These are phyloP conservation scores for Heliconius cydno DNA, from an alignment of 2,888 invertebrate genomes.

Conservation along the genomic window DNA sequence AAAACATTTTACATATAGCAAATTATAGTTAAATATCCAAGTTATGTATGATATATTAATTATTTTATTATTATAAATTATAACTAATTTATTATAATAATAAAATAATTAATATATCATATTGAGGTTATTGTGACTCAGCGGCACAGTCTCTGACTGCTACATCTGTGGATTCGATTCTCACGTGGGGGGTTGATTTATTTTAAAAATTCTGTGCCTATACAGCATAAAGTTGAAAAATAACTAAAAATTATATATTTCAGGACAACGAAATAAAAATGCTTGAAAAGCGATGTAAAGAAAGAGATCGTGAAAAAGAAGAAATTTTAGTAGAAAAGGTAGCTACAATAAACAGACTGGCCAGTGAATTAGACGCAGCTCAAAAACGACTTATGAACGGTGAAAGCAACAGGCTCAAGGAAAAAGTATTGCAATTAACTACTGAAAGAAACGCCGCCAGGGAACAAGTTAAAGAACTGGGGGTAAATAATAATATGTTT, in stretches of 20 bases:
- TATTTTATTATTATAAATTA: too few species aligned
- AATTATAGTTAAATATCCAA: too few species aligned
- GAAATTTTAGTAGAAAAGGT: slow-evolving; percentile 85
- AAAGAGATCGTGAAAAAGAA: slow-evolving; percentile 84
- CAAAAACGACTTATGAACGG: slow-evolving; percentile 80
- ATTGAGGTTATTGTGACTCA: not conserved
- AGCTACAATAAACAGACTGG: slow-evolving; percentile 85
- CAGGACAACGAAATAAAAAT: slow-evolving; percentile 80
- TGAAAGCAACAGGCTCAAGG: slow-evolving; percentile 67
- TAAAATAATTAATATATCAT: not conserved
- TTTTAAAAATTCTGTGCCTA: not conserved
- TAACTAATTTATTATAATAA: not conserved
- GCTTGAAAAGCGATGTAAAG: slow-evolving; percentile 81
- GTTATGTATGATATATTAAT: too few species aligned
- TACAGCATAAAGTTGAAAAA: not conserved
- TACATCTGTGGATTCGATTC: too few species aligned
- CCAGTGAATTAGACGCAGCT: slow-evolving; percentile 83
- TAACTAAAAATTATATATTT: slow-evolving; percentile 16
- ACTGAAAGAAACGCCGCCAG: slow-evolving; percentile 76
- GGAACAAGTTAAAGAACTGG: slow-evolving; percentile 82
- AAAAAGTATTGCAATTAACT: slow-evolving; percentile 74
- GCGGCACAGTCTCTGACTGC: too few species aligned
- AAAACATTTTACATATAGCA: too few species aligned
- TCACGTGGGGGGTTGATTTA: too few species aligned
- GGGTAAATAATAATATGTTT: slow-evolving; percentile 57